phyloP scores from a whole-genome alignment of 2,113 vertebrate genomes.

The Empidonax traillii region DNA sequence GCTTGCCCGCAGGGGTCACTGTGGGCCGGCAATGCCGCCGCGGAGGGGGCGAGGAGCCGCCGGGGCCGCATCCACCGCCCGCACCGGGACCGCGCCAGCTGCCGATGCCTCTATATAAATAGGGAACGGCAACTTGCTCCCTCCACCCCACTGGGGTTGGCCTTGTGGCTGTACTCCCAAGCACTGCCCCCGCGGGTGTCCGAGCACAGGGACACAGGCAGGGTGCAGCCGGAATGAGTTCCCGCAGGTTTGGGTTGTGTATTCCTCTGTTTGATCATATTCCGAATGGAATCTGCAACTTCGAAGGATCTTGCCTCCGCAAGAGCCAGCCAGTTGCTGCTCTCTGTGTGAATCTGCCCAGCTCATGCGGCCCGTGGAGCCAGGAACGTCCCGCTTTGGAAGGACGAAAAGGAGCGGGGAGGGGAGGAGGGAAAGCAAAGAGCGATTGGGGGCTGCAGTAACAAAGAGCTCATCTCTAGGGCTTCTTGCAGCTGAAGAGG shows the following conservation, averaged over 20 bases:
- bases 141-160: neutral
- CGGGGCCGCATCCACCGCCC: rapidly evolving
- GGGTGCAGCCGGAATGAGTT: neutral
- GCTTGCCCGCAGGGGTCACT: constrained; percentile 67
- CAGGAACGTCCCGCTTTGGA: neutral
- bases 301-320: neutral
- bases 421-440: neutral
- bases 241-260: neutral
- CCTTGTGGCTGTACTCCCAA: neutral
- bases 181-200: neutral
- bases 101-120: neutral
- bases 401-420: neutral
- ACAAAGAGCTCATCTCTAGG: constrained; percentile 44
- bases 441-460: neutral
- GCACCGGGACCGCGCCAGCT: neutral
- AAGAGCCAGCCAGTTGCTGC: neutral
- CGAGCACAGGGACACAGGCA: neutral
- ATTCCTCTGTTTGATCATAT: neutral
- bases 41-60: neutral
- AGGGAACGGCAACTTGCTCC: neutral
- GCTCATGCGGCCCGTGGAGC: neutral
- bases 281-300: neutral
- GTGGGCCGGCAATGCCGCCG: constrained; percentile 58
- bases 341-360: neutral
- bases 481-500: neutral